A percentile compares a stretch with the other conserved stretches of the same genome.
Evolutionary conservation across 2,113 vertebrate genomes (phyloP).

Genomic region (Channa maculata): DNA sequence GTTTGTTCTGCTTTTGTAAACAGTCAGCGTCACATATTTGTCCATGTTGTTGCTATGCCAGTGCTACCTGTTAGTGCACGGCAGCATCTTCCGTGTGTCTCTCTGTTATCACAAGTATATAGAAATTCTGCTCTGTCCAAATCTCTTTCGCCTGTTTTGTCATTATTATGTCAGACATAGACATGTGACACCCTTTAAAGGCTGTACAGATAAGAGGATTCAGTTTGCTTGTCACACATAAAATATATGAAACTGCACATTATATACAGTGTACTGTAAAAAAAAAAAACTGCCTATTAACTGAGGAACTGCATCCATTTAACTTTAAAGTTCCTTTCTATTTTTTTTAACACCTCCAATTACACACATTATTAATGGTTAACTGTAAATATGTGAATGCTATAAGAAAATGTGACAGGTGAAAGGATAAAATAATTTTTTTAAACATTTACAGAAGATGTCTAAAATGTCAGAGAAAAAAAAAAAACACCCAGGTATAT

Average conservation of each 20-base stretch:
- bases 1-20: slow-evolving; percentile 70
- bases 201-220: neutral
- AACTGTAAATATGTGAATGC: no score
- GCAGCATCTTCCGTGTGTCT: slow-evolving; percentile 27
- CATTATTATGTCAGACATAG: slow-evolving; percentile 15
- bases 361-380: no score
- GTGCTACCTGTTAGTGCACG: slow-evolving; percentile 40
- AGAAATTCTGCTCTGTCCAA: neutral
- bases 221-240: slow-evolving; percentile 10
- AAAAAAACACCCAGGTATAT: slow-evolving; percentile 18
- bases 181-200: neutral
- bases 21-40: slow-evolving; percentile 50
- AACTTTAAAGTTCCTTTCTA: neutral
- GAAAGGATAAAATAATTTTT: slow-evolving; percentile 5
- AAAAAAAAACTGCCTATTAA: neutral
- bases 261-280: neutral
- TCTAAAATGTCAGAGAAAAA: slow-evolving; percentile 54
- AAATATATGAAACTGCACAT: slow-evolving; percentile 8
- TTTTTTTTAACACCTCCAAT: neutral
- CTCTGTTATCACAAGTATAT: slow-evolving; percentile 18
- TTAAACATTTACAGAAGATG: slow-evolving; percentile 21
- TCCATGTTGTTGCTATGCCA: slow-evolving; percentile 55
- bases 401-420: no score
- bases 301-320: neutral
- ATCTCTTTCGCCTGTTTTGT: neutral